A percentile compares a stretch with the other conserved stretches of the same genome.
Conservation (phyloP, 2,797 vertebrate genomes). For the Astyanax mexicanus region DNA sequence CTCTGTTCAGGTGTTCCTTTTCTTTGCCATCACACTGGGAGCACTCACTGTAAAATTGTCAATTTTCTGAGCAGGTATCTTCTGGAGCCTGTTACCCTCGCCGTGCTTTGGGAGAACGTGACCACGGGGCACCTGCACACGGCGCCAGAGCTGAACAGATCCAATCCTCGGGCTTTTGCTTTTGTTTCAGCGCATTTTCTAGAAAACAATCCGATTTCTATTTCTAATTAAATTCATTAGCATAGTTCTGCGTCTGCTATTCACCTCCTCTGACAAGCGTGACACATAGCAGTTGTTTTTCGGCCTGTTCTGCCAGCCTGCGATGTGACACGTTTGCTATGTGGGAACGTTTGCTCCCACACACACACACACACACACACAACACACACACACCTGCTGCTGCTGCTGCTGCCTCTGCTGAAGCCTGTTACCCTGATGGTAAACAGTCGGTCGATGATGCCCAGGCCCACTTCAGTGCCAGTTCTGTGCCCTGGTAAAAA, state of each 20-base stretch:
- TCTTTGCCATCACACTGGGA: conserved; percentile 23
- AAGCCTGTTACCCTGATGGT: conserved; percentile 12
- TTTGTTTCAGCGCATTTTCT: neutral
- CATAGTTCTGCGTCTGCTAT: neutral
- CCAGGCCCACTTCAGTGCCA: neutral
- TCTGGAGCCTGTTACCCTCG: conserved; percentile 13
- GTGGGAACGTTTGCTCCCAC: neutral
- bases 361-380: neutral
- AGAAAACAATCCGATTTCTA: neutral
- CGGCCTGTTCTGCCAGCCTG: conserved; percentile 5
- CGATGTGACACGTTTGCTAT: conserved; percentile 18
- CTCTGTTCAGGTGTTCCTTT: conserved; percentile 21
- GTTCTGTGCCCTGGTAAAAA: conserved; percentile 6
- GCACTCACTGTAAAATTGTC: conserved; percentile 34
- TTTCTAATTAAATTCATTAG: conserved; percentile 19
- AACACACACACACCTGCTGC: conserved; percentile 2
- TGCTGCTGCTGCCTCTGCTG: conserved; percentile 12
- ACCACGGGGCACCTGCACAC: conserved; percentile 15
- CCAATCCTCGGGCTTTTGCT: neutral
- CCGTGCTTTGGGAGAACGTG: conserved; percentile 2
- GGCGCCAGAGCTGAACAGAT: neutral
- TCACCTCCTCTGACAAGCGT: conserved; percentile 21
- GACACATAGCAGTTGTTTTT: conserved; percentile 20
- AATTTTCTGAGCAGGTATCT: conserved; percentile 30
- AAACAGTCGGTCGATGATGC: neutral